Evolutionary conservation across 35 echinoderm and acorn worm genomes (phyloP).

Genomic region (Apostichopus californicus): DNA sequence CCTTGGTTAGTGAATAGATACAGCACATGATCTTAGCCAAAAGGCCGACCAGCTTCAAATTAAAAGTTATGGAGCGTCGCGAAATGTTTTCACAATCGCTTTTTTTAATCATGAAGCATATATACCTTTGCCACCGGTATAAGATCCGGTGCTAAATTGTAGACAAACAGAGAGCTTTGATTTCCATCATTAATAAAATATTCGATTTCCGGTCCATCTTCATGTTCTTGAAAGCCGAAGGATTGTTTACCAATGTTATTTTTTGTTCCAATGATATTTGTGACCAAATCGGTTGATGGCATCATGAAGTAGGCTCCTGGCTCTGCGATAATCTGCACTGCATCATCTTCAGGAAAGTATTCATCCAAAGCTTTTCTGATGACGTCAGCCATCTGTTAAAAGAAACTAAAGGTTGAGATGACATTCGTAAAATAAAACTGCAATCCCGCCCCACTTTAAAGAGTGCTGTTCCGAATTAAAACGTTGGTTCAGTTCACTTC

Average conservation of each 20-base stretch:
- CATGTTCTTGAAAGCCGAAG: background rate
- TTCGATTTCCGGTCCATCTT: background rate
- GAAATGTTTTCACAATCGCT: too few relatives aligned
- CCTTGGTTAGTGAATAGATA: too few relatives aligned
- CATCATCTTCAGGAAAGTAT: background rate
- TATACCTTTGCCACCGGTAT: background rate
- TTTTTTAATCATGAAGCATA: background rate
- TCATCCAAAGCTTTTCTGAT: background rate
- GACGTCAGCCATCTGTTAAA: background rate
- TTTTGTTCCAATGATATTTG: slow-evolving; percentile 7
- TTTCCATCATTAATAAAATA: slow-evolving; percentile 37
- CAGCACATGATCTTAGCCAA: too few relatives aligned
- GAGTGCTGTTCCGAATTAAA: too few relatives aligned
- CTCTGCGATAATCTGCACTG: slow-evolving; percentile 9
- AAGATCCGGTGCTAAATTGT: background rate
- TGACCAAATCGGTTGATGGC: background rate
- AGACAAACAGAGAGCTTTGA: background rate
- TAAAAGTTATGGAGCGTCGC: too few relatives aligned
- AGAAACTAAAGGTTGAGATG: background rate
- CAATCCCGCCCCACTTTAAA: too few relatives aligned
- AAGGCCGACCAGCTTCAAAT: too few relatives aligned
- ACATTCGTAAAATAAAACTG: background rate
- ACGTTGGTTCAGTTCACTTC: too few relatives aligned
- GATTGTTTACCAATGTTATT: background rate
- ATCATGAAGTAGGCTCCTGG: slow-evolving; percentile 3